phyloP scores from a whole-genome alignment of 2,113 vertebrate species.

The Oceanodroma tethys region DNA sequence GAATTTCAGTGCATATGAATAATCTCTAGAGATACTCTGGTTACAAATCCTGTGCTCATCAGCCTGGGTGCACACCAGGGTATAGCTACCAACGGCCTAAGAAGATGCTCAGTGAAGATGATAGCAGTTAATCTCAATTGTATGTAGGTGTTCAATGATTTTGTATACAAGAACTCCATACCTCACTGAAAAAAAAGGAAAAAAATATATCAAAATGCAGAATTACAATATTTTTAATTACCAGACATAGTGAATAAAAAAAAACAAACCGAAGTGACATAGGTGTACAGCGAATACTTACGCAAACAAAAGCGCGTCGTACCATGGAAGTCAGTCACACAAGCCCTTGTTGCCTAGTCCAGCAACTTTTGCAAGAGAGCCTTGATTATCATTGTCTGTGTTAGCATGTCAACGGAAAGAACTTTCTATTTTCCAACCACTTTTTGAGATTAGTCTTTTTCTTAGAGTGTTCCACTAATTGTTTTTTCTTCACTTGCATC shows the following conservation, averaged over 20 bases:
- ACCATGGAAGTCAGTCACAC: not conserved
- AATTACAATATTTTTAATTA: not conserved
- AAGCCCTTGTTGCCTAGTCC: not conserved
- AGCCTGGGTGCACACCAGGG: not conserved
- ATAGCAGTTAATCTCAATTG: not conserved
- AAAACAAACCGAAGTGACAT: rapidly evolving
- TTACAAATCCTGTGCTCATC: not conserved
- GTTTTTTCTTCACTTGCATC: constrained; percentile 60
- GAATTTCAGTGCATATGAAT: not conserved
- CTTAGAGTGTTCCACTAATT: constrained; percentile 59
- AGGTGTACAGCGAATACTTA: not conserved
- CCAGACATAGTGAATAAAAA: not conserved
- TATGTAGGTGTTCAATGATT: not conserved
- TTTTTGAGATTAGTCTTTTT: constrained; percentile 53
- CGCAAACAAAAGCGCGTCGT: not conserved
- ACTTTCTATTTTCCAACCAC: constrained; percentile 7
- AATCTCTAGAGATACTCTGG: not conserved
- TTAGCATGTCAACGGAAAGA: not conserved
- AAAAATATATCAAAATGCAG: not conserved
- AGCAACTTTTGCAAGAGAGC: not conserved
- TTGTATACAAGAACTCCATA: not conserved
- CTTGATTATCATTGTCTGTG: not conserved
- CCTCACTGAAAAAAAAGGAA: not conserved
- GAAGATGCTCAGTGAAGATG: not conserved
- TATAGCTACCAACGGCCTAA: not conserved